phyloP scores from a whole-genome alignment of 2,113 vertebrate genomes.

The Cnemophilus loriae region DNA sequence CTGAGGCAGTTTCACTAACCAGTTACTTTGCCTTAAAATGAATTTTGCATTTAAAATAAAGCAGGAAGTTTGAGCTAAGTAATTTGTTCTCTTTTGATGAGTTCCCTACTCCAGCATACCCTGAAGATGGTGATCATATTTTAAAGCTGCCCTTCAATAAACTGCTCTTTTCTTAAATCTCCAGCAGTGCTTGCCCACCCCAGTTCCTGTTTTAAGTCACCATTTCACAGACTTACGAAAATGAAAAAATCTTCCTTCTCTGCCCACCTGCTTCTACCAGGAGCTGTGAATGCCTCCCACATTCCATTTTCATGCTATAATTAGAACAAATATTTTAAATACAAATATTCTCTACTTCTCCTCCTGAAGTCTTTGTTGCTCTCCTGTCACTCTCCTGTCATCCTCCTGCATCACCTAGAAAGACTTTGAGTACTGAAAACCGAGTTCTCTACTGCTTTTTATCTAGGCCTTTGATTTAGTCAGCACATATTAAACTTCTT shows the following conservation, averaged over 20 bases:
- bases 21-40: neutral
- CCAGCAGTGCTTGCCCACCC: neutral
- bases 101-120: neutral
- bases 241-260: neutral
- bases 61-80: neutral
- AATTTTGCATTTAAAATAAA: neutral
- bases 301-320: slow-evolving; percentile 14
- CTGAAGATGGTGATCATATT: neutral
- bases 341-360: neutral
- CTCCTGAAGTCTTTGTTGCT: neutral
- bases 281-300: neutral
- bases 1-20: neutral
- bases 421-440: neutral
- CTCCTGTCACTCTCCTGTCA: neutral
- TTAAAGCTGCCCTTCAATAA: neutral
- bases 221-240: neutral
- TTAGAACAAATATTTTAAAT: slow-evolving; percentile 48
- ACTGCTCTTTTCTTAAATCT: neutral
- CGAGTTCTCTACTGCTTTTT: neutral
- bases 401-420: neutral
- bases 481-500: neutral
- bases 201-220: neutral
- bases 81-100: neutral
- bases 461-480: neutral
- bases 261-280: slow-evolving; percentile 14